Base-by-base conservation (phyloP, 2,888 invertebrate genomes). In the Dicyrtomina minuta region DNA sequence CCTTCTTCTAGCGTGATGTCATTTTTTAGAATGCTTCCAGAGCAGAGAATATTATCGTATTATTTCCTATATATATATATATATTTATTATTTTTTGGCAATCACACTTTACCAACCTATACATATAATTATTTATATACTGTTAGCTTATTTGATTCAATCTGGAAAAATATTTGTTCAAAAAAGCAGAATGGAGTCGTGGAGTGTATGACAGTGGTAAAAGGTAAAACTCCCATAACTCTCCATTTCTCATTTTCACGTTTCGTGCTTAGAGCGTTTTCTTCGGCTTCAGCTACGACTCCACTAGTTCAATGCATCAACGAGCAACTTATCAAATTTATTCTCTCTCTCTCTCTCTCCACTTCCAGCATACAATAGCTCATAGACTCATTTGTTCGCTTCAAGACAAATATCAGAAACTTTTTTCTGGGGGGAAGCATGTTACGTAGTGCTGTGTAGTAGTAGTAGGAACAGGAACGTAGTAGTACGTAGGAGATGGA, bases 321-420 rank as follows among this genome's bases (percentile, higher is more conserved):
- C 55, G 66, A 41, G 56, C 66, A 66, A 66, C 66, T 66, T 66
- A 66, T 66, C 66, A 66, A 66, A 66, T 56, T 66, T 56, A 55
- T 56, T 66, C 66, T 55, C 66, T 55, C 41, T 44, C 51, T 22
- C 65, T 53, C 59, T 12, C 39, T 27, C 5, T 43, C 13, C 13
- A 10, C 43, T 13, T 43, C 43, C 46, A 22, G 27, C 20, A n/a
- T 56, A 56, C 56, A 56, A 56, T 56, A 27, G 26, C 56, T 56
- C 27, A 27, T 56, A 56, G 26, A 26, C 24, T 26, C 56, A 56
- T 56, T 56, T 56, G 56, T 56, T 56, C 56, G 56, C 56, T 27
- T 56, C 56, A 56, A 56, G 56, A 56, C 56, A 56, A 56, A 56
- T 56, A 56, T 56, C 56, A 56, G 27, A 56, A 56, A 33, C 26